Conservation (phyloP, 1,140 invertebrate genomes). For the Trissolcus basalis region DNA sequence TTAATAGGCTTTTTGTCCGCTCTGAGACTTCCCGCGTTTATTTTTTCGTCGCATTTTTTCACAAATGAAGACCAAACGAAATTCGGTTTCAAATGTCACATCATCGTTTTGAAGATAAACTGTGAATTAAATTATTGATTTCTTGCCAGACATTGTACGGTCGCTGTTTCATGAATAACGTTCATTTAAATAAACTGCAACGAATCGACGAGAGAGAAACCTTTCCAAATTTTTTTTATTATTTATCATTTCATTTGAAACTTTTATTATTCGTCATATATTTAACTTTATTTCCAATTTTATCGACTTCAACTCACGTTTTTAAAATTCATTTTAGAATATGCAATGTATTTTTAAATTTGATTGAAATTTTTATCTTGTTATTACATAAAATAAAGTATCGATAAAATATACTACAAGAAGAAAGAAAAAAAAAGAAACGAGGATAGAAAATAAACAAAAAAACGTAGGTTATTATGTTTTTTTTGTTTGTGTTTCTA, state of each 20-base stretch:
- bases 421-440: no score
- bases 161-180: conserved; percentile 46
- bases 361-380: no score
- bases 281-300: no score
- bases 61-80: conserved; percentile 1
- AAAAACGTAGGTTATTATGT: no score
- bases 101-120: conserved; percentile 55
- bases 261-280: no score
- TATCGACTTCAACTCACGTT: no score
- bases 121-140: conserved; percentile 60
- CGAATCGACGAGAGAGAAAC: conserved; percentile 3
- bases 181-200: conserved; percentile 42
- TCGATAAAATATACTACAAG: not conserved
- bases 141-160: conserved; percentile 56
- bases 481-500: not conserved
- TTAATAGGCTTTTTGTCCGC: not conserved
- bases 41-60: not conserved
- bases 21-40: not conserved
- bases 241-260: not conserved
- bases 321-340: no score
- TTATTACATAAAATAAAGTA: not conserved
- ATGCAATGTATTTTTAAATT: no score
- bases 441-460: not conserved
- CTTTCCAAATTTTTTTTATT: no score
- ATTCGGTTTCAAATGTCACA: conserved; percentile 36